Base-by-base conservation (phyloP, 2,113 vertebrate genomes). In the Protobothrops mucrosquamatus region DNA sequence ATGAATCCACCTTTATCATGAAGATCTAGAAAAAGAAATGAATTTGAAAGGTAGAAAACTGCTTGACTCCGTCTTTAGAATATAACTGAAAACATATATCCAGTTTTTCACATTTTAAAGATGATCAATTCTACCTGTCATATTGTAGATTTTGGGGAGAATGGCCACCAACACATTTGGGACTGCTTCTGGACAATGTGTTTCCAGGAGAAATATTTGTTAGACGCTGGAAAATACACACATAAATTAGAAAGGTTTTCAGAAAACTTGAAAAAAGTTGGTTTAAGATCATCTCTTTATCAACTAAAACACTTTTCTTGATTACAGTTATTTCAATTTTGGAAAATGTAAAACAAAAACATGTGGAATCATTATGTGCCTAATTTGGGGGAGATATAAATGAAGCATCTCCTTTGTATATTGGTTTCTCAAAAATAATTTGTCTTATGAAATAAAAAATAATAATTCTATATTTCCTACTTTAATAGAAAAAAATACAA, bases 81-180 rank as follows among this genome's bases (percentile, higher is more conserved):
- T 3, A 20, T 46, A 0, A 20, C 46, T 48, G 55, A 56, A 59
- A 48, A 34, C 14, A 24, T 64, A 87, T 12, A 6, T 1, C 18
- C 52, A 43, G 61, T 29, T 34, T 88, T 93, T 89, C 69, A 90
- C 26, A 90, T 48, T 10, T 89, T 43, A 61, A 93, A 3, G 89
- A 92, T 87, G 91, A 57, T 6, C 15, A n/a, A 18, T 69, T 96
- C 96, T 98, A 99, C 99, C 98, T 98, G 96, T 99, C 98, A 92
- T 98, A 98, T 34, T 95, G 96, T 52, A 97, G 96, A 81, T 96
- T 96, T 88, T 97, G 96, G 94, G 96, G 96, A 51, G 98, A 98
- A 64, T 98, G 97, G 88, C 96, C 97, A 93, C 97, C 97, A 95
- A 96, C 97, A 92, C 97, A 97, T 97, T 98, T 99, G 91, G 97